Evolutionary conservation across 2,797 vertebrate genomes (phyloP), one percentile per base, ranked within the genome.

Genomic region (Epinephelus malabaricus): DNA sequence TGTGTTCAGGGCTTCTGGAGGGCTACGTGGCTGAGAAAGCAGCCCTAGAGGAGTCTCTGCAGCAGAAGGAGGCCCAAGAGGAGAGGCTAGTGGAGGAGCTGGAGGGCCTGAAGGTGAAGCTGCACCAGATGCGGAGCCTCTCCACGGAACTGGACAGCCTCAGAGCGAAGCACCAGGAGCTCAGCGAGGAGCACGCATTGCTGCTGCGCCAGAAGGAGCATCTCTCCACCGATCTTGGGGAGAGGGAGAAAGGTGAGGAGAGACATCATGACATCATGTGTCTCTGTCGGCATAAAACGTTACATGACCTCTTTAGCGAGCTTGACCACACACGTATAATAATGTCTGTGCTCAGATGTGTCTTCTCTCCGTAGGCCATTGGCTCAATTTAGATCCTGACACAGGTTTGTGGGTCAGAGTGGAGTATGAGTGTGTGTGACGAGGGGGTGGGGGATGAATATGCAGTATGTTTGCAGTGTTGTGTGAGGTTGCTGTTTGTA

Each of bases 21-120:
- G 97, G 98, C 49, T 97, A 96, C 1, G 89, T 96, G 67, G 96
- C 94, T 63, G 98, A 99, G 91, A 99, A 97, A 81, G 95, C 94
- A 0, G 45, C 86, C 0, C 74, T 99, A 47, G 97, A 98, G 84
- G 97, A 98, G 83, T 90, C 89, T 0, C 86, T 99, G 73, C 95
- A 91, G 78, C 93, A 92, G 89, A 99, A 98, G 88, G 98, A 99
- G 83, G 79, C 84, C 0, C 96, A 94, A 0, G 97, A 98, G 74
- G 95, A 94, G 82, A 92, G 81, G 19, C 95, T 99, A 0, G 95
- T 95, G 4, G 86, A 95, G 58, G 97, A 98, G 84, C 91, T 99
- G 89, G 97, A 99, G 83, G 94, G 72, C 21, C 90, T 97, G 58
- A 91, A 91, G 25, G 84, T 82, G 53, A 96, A 96, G 78, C 90